A percentile compares a stretch with the other conserved stretches of the same genome.
These are phyloP conservation scores for Drosophila flavopinicola DNA, from an alignment of 2,888 invertebrate species.

Conservation along the genomic window DNA sequence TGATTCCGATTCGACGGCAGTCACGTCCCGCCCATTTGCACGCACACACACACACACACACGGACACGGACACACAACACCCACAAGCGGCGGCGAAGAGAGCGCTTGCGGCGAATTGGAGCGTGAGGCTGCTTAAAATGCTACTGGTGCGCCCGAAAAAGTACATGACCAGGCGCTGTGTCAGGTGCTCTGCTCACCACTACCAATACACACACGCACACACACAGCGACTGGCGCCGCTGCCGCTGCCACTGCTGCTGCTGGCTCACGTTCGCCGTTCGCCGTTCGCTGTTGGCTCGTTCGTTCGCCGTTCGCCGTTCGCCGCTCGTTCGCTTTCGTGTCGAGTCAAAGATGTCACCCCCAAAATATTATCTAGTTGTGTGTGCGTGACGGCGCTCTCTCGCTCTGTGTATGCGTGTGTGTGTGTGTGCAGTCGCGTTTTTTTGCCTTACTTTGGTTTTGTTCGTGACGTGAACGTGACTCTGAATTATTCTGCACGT, in stretches of 20 bases:
- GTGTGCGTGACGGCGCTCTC: slow-evolving; percentile 46
- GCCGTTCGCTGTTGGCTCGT: slow-evolving; percentile 19
- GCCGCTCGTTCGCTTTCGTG: slow-evolving; percentile 54
- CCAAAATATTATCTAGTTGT: slow-evolving; percentile 62
- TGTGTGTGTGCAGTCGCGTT: slow-evolving; percentile 48
- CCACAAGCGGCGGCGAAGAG: slow-evolving; percentile 38
- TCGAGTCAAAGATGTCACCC: slow-evolving; percentile 81
- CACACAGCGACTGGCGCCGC: slow-evolving; percentile 40
- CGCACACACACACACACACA: slow-evolving; percentile 65
- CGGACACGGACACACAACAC: slow-evolving; percentile 43
- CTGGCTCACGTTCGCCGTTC: slow-evolving; percentile 51
- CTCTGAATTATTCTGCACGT: slow-evolving; percentile 85
- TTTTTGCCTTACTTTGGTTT: slow-evolving; percentile 83
- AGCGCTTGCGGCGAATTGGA: slow-evolving; percentile 73
- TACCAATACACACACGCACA: slow-evolving; percentile 30
- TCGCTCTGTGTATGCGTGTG: slow-evolving; percentile 15
- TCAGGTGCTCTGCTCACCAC: slow-evolving; percentile 83
- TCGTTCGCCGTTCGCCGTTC: slow-evolving; percentile 7
- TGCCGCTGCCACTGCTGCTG: no score
- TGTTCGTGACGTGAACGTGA: slow-evolving; percentile 84
- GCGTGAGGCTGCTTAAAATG: slow-evolving; percentile 85
- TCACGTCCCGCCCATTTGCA: slow-evolving; percentile 85
- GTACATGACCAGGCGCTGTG: slow-evolving; percentile 84
- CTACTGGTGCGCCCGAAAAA: slow-evolving; percentile 83
- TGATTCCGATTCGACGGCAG: slow-evolving; percentile 84